Evolutionary conservation across 1,140 invertebrate species (phyloP).

Genomic region (Drosophila prosaltans): DNA sequence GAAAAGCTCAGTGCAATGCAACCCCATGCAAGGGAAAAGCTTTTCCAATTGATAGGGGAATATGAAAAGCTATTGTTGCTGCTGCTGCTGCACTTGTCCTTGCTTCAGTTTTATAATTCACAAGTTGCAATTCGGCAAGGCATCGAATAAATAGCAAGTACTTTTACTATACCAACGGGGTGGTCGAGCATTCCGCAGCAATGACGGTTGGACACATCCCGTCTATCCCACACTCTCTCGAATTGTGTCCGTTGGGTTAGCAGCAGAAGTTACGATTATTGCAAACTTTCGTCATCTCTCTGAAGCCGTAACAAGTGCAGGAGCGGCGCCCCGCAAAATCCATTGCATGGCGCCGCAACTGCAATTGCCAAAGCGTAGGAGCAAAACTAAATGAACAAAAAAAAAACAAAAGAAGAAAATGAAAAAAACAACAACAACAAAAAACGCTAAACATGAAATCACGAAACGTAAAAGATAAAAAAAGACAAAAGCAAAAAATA

Average conservation of each 20-base stretch:
- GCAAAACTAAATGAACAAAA: slow-evolving; percentile 50
- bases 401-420: slow-evolving; percentile 8
- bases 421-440: slow-evolving; percentile 43
- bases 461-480: slow-evolving; percentile 71
- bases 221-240: slow-evolving; percentile 59
- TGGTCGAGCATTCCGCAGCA: slow-evolving; percentile 78
- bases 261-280: slow-evolving; percentile 61
- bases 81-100: slow-evolving; percentile 35
- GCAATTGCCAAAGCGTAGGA: slow-evolving; percentile 41
- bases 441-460: slow-evolving; percentile 39
- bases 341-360: slow-evolving; percentile 6
- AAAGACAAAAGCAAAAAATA: slow-evolving; percentile 61
- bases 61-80: slow-evolving; percentile 41
- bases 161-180: slow-evolving; percentile 35
- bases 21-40: slow-evolving; percentile 43
- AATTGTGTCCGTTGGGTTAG: slow-evolving; percentile 74
- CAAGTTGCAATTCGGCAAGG: slow-evolving; percentile 49
- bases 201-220: slow-evolving; percentile 78
- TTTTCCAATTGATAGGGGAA: neutral
- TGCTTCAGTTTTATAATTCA: slow-evolving; percentile 48
- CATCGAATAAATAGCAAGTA: slow-evolving; percentile 47
- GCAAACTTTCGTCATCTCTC: slow-evolving; percentile 74
- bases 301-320: slow-evolving; percentile 60
- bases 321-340: slow-evolving; percentile 12
- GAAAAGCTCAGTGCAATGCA: slow-evolving; percentile 46